Conservation (phyloP, 2,888 invertebrate species). For the Scotopteryx bipunctaria region DNA sequence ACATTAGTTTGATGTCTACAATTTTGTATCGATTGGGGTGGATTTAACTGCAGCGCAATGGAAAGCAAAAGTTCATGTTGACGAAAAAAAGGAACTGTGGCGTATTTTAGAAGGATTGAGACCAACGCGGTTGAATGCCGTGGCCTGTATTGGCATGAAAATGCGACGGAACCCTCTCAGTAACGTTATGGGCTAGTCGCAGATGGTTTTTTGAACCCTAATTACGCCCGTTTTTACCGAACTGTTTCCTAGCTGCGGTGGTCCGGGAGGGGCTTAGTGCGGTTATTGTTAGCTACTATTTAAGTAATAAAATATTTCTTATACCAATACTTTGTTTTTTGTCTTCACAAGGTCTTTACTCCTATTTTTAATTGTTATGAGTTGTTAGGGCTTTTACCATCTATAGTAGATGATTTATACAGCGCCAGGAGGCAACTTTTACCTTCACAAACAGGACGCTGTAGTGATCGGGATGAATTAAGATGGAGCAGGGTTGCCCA, state of each 20-base stretch:
- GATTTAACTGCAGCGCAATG: constrained; percentile 19
- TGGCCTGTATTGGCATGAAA: constrained; percentile 28
- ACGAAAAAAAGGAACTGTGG: constrained; percentile 14
- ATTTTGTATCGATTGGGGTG: constrained; percentile 18
- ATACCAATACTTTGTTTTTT: constrained; percentile 3
- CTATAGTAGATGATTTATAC: too few relatives aligned
- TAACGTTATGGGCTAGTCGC: constrained; percentile 60
- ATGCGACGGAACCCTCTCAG: constrained; percentile 60
- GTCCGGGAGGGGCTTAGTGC: constrained; percentile 43
- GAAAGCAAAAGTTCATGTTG: constrained; percentile 22
- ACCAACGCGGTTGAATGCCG: constrained; percentile 26
- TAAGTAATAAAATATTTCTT: constrained; percentile 31
- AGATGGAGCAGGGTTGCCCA: too few relatives aligned
- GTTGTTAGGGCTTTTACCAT: too few relatives aligned
- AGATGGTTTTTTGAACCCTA: constrained; percentile 41
- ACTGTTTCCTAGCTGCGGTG: constrained; percentile 37
- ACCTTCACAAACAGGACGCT: too few relatives aligned
- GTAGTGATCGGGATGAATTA: too few relatives aligned
- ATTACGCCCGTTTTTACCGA: constrained; percentile 43
- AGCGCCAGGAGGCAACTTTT: too few relatives aligned
- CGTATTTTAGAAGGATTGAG: constrained; percentile 26
- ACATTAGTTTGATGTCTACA: constrained; percentile 8
- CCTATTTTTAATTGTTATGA: not conserved
- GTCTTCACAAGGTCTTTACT: not conserved
- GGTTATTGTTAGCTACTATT: constrained; percentile 15